Evolutionary conservation across 1,140 invertebrate species (phyloP).

Genomic region (Fopius arisanus): DNA sequence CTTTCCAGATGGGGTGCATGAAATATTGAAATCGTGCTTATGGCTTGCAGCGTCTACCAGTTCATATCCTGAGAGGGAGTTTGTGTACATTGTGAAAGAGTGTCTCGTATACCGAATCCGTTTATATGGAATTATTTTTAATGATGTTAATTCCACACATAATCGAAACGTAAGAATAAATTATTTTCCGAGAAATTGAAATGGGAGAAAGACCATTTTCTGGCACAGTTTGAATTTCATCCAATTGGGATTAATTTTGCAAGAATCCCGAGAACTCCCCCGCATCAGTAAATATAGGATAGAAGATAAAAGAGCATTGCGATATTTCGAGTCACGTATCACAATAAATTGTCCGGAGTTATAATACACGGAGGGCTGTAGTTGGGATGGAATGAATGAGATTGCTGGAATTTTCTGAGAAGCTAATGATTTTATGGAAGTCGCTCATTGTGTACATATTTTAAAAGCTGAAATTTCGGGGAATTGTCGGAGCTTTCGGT

Average conservation of each 20-base stretch:
- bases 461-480: no score
- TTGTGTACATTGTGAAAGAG: no score
- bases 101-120: no score
- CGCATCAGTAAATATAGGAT: background rate
- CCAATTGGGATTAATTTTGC: background rate
- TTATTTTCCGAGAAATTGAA: no score
- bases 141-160: no score
- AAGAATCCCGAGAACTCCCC: background rate
- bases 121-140: no score
- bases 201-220: background rate
- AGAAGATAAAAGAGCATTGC: background rate
- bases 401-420: background rate
- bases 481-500: no score
- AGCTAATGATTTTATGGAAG: no score
- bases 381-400: background rate
- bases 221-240: background rate
- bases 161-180: no score
- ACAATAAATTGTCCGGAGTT: background rate
- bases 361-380: background rate
- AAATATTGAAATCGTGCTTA: constrained; percentile 35
- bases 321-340: background rate
- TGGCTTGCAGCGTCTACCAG: constrained; percentile 23
- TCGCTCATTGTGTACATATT: no score
- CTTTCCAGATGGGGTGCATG: constrained; percentile 28
- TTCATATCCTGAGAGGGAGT: no score